Evolutionary conservation across 2,113 vertebrate genomes (phyloP), one percentile per base, ranked within the genome.

Genomic region (Phaethon lepturus): DNA sequence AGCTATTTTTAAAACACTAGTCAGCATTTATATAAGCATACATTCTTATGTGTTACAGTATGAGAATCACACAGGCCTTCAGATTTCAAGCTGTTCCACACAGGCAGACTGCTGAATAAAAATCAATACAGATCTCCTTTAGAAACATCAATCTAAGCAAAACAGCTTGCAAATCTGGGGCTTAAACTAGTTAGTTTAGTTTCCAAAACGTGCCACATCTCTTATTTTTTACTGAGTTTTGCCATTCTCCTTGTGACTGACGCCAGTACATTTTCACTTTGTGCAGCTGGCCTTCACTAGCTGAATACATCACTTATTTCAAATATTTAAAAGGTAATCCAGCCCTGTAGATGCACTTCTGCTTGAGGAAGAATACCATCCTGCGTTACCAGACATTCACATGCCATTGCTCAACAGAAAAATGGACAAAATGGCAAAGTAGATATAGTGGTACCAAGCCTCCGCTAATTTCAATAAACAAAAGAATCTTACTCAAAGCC

Each of bases 1-100:
- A 90, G 31, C 33, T 86, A 62, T 93, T 96, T 94, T 95, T 83
- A 85, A 93, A 94, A 68, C 28, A 94, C 28, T 24, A 87, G 49
- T 45, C 58, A 82, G 62, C 80, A 85, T 55, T 95, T 90, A 82
- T 38, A 58, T 42, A 87, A 85, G 49, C 50, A 69, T 53, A 82
- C 69, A 33, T 50, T 94, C 53, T 75, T 66, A 31, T 4, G 24
- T 78, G 55, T 55, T 74, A 66, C 52, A 75, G 71, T 25, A 90
- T 12, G 47, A 82, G 92, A 90, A 86, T 35, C 85, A 78, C 75
- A 69, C 24, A 59, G 64, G 66, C 66, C 69, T 94, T 87, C 63
- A 73, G 77, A 78, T 78, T 92, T 62, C 77, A 91, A 87, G 71
- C 78, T 93, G 75, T 52, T 93, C 68, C 42, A 29, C 16, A 62